These are phyloP conservation scores for Stomorhina lunata DNA, from an alignment of 2,888 invertebrate genomes.

Conservation along the genomic window DNA sequence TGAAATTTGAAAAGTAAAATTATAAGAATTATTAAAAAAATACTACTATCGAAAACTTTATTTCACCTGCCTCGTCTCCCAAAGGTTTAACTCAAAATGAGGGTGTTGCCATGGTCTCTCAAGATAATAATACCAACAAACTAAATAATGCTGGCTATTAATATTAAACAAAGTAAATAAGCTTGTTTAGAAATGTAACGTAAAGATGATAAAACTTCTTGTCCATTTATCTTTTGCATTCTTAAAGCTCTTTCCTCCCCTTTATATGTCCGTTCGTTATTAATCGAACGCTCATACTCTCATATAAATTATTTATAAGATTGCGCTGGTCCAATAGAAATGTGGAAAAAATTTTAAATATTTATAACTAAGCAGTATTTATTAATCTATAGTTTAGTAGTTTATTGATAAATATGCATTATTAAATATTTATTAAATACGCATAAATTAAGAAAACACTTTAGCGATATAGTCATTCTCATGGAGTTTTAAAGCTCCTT, in stretches of 20 bases:
- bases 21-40: no score
- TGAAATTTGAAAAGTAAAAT: no score
- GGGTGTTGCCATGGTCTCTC: slow-evolving; percentile 45
- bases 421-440: slow-evolving; percentile 53
- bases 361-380: slow-evolving; percentile 28
- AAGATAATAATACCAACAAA: slow-evolving; percentile 30
- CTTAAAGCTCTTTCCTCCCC: not conserved
- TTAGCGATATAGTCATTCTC: slow-evolving; percentile 3
- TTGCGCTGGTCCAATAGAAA: not conserved
- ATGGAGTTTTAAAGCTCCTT: slow-evolving; percentile 1
- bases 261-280: not conserved
- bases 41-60: no score
- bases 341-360: not conserved
- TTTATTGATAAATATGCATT: slow-evolving; percentile 62
- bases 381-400: slow-evolving; percentile 33
- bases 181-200: slow-evolving; percentile 40
- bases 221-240: slow-evolving; percentile 29
- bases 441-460: slow-evolving; percentile 60
- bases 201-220: slow-evolving; percentile 38
- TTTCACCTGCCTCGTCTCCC: not conserved
- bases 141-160: slow-evolving; percentile 43
- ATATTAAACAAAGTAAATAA: slow-evolving; percentile 44
- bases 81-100: slow-evolving; percentile 18
- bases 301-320: slow-evolving; percentile 57
- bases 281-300: not conserved